Evolutionary conservation across 2,888 invertebrate species (phyloP), one percentile per base, ranked within the genome.

Genomic region (Sinotaia quadrata): DNA sequence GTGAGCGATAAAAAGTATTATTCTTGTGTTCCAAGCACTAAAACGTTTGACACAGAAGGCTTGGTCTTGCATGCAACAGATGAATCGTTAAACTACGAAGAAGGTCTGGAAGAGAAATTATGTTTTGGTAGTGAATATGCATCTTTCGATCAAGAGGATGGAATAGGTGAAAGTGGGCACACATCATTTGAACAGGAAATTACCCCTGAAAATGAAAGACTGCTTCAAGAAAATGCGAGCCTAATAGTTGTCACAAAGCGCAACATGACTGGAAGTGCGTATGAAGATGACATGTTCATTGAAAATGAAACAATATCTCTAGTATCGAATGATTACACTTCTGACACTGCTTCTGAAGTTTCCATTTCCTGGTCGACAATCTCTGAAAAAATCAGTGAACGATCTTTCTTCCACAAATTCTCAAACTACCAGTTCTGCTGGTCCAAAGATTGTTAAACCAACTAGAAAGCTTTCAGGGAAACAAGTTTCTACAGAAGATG

Each of bases 311-410:
- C 92, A 0, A 82, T 94, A 74, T 93, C 93, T 82, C 85, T 92
- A 51, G 93, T 93, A 1, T 93, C 93, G 63, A 92, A 93, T 79
- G 93, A 93, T 71, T 93, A 93, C 66, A 93, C 93, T 78, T 92
- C 92, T 29, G 93, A 93, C 83, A 89, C 78, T 0, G 82, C 82
- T 21, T 85, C 86, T 69, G 86, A 76, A 76, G 78, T 80, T 0
- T 84, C 84, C 10, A 69, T 78, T 10, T 78, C 82, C 8, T 81
- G 83, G 81, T 85, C 85, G 0, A 74, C 75, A 12, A 79, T 75
- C n/a, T 84, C 84, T 0, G 85, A 84, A 44, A 76, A 75, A 37
- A 63, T 68, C 12, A 81, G 78, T 72, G 83, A 84, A 44, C 69
- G 69, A 24, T 79, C 83, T 5, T 76, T 74, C 27, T 75, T 79